These are phyloP conservation scores for Pterostichus niger DNA, from an alignment of 2,888 invertebrate genomes.

Conservation along the genomic window DNA sequence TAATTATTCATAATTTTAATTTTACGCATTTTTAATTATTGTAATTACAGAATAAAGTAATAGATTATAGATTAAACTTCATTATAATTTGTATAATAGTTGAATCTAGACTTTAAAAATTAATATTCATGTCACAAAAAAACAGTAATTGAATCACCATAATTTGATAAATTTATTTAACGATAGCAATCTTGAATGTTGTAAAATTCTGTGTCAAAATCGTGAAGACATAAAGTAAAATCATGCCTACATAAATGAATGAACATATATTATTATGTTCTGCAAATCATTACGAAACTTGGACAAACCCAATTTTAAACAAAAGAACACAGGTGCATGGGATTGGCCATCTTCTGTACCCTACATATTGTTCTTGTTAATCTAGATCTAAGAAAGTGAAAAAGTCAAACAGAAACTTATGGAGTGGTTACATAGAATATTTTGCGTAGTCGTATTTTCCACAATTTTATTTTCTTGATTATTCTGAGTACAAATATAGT, in stretches of 20 bases:
- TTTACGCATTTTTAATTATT: too few relatives aligned
- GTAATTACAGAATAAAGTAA: too few relatives aligned
- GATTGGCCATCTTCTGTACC: conserved; percentile 11
- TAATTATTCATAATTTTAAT: too few relatives aligned
- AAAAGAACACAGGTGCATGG: conserved; percentile 44
- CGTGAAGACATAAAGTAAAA: conserved; percentile 24
- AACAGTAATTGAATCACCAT: not conserved
- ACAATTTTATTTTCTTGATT: too few relatives aligned
- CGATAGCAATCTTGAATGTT: not conserved
- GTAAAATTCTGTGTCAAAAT: conserved; percentile 18
- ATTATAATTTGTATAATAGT: too few relatives aligned
- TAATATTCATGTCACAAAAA: conserved; percentile 35
- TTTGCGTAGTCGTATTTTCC: too few relatives aligned
- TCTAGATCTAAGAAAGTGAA: conserved; percentile 38
- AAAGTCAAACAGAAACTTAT: too few relatives aligned
- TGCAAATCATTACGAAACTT: conserved; percentile 8
- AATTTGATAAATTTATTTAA: conserved; percentile 4
- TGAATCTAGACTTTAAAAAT: not conserved
- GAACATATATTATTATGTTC: conserved; percentile 14
- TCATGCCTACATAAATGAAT: conserved; percentile 3
- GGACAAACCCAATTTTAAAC: conserved; percentile 35
- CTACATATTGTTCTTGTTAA: conserved; percentile 45
- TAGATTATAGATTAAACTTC: too few relatives aligned
- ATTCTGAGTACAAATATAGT: too few relatives aligned
- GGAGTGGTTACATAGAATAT: too few relatives aligned